phyloP scores from a whole-genome alignment of 2,113 vertebrate species.

The Python bivittatus region DNA sequence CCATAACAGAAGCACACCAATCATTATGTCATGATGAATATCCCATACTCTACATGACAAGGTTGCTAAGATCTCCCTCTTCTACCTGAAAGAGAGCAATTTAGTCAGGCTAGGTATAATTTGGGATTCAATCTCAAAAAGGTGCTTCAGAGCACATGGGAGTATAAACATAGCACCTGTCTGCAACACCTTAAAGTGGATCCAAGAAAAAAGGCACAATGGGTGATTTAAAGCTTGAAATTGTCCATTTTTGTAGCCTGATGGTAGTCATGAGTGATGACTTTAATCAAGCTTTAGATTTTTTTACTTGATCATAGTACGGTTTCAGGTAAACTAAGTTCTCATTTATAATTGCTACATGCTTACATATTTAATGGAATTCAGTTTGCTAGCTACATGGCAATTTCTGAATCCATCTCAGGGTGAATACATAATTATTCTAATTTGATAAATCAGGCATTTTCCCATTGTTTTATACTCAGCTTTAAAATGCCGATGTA shows the following conservation, averaged over 20 bases:
- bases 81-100: not conserved
- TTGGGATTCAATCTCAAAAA: not conserved
- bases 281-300: not conserved
- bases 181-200: not conserved
- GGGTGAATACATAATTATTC: not conserved
- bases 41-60: not conserved
- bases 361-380: not conserved
- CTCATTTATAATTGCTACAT: not conserved
- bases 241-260: not conserved
- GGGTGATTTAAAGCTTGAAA: too few relatives aligned
- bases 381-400: not conserved
- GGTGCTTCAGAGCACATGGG: not conserved
- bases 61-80: not conserved
- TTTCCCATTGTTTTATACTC: not conserved
- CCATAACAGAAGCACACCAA: not conserved
- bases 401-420: not conserved
- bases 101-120: not conserved
- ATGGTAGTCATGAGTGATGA: not conserved
- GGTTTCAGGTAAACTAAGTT: not conserved
- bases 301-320: not conserved
- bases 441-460: not conserved
- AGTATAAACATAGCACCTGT: not conserved
- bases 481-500: not conserved
- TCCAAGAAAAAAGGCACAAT: too few relatives aligned
- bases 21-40: not conserved